Evolutionary conservation across 2,797 vertebrate species (phyloP).

Genomic region (Tokudaia muenninki): DNA sequence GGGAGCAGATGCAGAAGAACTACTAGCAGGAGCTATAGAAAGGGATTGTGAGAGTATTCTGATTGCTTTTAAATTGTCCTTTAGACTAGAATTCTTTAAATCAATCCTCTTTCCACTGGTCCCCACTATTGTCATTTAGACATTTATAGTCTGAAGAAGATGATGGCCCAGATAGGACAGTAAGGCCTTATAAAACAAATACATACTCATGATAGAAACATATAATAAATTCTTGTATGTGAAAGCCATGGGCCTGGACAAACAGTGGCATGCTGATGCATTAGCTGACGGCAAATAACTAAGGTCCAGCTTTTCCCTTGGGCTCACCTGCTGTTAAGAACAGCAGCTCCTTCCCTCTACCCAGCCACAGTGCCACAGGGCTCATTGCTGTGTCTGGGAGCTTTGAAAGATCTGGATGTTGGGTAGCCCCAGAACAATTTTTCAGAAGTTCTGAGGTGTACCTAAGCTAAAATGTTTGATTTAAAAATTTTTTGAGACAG

Average conservation of each 20-base stretch:
- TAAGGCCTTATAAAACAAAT: constrained; percentile 57
- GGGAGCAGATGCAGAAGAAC: background rate
- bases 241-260: constrained; percentile 28
- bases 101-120: background rate
- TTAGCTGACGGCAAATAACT: background rate
- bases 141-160: constrained; percentile 28
- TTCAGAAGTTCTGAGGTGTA: background rate
- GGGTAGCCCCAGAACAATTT: background rate
- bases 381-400: background rate
- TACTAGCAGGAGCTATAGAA: background rate
- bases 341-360: background rate
- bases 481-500: background rate
- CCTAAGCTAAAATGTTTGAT: background rate
- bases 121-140: background rate
- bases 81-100: background rate
- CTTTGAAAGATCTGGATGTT: background rate
- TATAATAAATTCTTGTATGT: constrained; percentile 20
- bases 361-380: background rate
- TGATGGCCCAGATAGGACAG: constrained; percentile 42
- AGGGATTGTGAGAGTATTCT: background rate
- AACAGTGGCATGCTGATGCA: constrained; percentile 20
- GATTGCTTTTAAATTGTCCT: background rate
- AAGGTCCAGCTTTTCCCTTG: background rate
- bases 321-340: background rate
- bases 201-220: constrained; percentile 39